Evolutionary conservation across 2,888 invertebrate species (phyloP), one percentile per base, ranked within the genome.

Genomic region (Diaphora mendica): DNA sequence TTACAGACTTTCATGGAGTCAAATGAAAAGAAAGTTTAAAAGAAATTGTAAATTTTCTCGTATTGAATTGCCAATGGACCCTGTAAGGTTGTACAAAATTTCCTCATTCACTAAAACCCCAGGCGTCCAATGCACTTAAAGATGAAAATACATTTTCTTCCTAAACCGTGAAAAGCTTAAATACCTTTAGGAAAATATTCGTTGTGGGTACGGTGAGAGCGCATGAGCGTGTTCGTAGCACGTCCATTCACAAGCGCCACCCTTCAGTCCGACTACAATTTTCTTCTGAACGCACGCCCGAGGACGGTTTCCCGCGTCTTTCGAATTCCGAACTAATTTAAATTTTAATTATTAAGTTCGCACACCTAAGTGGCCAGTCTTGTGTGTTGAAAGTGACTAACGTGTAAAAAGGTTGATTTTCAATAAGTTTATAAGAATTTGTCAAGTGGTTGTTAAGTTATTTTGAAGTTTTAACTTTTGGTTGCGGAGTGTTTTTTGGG

Each of bases 261-360:
- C 89, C 91, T 93, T 90, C 94, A 95, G 94, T 94, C 88, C 88
- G 88, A 79, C 91, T 92, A 91, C 90, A 93, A 91, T 88, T 88
- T 86, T 87, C 88, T 82, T 88, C 86, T 81, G 91, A 86, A 85
- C 91, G 92, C 92, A 90, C 94, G 95, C 91, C 85, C 89, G 88
- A 85, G 83, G 82, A 86, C 89, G 86, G 76, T 88, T 89, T 89
- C 87, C 90, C 91, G 92, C 91, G 91, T 87, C 85, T 83, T 90
- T 86, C 89, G 87, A 88, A 88, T 88, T 89, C 79, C 91, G 91
- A 91, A 93, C 91, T 91, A 89, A 91, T 91, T 91, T 87, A 82
- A 90, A 91, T 91, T 85, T 73, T 81, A 87, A 89, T 86, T 82
- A 86, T 76, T 75, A 77, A 80, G 80, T 85, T 82, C 79, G 82